These are phyloP conservation scores for Drosophila parabipectinata DNA, from an alignment of 1,140 invertebrate species.

Conservation along the genomic window DNA sequence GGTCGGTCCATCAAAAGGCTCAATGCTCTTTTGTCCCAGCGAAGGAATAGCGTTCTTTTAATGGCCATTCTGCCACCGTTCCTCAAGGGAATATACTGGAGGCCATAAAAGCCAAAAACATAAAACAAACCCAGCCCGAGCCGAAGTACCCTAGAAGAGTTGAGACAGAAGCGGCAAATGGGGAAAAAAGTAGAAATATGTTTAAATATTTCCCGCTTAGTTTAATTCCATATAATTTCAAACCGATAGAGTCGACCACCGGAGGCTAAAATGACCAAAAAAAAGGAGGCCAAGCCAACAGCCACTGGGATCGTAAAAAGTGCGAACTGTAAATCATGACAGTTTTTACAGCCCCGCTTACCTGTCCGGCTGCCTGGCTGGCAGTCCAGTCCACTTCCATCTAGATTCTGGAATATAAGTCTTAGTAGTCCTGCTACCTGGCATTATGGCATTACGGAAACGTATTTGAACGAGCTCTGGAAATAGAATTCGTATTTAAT, in stretches of 20 bases:
- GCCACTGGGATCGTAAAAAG: constrained; percentile 67
- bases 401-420: not conserved
- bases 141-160: constrained; percentile 19
- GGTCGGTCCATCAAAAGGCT: constrained; percentile 36
- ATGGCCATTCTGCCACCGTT: constrained; percentile 48
- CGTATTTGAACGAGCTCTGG: constrained; percentile 23
- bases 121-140: constrained; percentile 30
- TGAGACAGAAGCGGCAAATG: constrained; percentile 41
- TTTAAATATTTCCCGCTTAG: constrained; percentile 75
- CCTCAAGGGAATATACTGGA: constrained; percentile 54
- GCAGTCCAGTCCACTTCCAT: not conserved
- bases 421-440: constrained; percentile 19
- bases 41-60: constrained; percentile 28
- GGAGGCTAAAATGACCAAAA: constrained; percentile 14
- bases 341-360: constrained; percentile 62
- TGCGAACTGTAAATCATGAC: constrained; percentile 81
- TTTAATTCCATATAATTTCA: constrained; percentile 73
- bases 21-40: constrained; percentile 15
- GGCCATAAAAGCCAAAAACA: constrained; percentile 61
- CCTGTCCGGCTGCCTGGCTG: not conserved
- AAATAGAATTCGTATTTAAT: constrained; percentile 62
- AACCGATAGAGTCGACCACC: constrained; percentile 57
- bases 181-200: constrained; percentile 56
- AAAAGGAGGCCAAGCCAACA: not conserved
- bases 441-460: constrained; percentile 43